Percentiles rank a stretch among this genome's conserved stretches.
Conservation (phyloP, 2,797 vertebrate species). For the Halcyon chelicuti region DNA sequence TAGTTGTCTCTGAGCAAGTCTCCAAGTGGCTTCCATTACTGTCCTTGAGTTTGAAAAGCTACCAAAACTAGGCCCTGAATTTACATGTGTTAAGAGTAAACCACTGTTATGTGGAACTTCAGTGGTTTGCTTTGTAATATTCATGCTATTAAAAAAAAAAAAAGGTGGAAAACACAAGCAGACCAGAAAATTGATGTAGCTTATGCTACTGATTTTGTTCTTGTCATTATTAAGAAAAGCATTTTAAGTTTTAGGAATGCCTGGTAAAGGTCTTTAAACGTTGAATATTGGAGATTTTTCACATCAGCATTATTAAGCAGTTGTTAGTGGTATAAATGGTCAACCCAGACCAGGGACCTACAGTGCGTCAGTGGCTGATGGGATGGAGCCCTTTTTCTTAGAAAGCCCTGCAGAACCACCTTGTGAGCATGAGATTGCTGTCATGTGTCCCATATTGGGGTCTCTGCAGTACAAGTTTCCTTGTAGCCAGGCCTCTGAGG, state of each 20-base stretch:
- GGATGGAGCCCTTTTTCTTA: neutral
- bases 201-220: neutral
- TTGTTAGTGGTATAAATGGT: neutral
- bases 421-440: neutral
- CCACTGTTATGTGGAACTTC: neutral
- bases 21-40: neutral
- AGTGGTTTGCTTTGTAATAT: neutral
- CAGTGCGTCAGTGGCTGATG: neutral
- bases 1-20: neutral
- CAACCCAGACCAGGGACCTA: neutral
- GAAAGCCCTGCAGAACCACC: neutral
- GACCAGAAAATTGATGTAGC: neutral
- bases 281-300: neutral
- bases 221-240: neutral
- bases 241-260: neutral
- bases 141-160: neutral
- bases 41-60: neutral
- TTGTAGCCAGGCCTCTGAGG: neutral
- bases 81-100: neutral
- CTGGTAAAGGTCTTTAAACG: neutral
- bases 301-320: neutral
- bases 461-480: neutral
- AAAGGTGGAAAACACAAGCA: neutral
- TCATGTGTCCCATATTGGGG: accelerated
- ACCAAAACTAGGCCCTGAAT: neutral